Base-by-base conservation (phyloP, 2,888 invertebrate genomes). In the Eupithecia centaureata region DNA sequence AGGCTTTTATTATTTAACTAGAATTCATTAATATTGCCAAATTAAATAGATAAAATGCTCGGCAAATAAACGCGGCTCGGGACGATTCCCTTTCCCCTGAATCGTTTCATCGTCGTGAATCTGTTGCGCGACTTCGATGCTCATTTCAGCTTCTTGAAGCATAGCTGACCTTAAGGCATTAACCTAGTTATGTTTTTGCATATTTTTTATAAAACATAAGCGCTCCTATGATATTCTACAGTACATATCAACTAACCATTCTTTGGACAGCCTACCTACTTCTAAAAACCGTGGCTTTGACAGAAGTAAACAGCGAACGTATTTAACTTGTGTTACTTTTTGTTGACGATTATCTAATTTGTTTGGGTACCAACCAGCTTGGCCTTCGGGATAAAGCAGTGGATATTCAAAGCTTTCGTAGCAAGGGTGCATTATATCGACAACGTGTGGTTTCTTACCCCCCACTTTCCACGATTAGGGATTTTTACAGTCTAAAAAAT, bases 221-320 rank as follows among this genome's bases (percentile, higher is more conserved):
- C 59, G 22, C 25, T 59, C 59, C 25, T 59, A 35, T 8, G 59
- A 35, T 4, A 59, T 18, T 25, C 38, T 35, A n/a, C n/a, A n/a
- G n/a, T n/a, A n/a, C n/a, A n/a, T n/a, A n/a, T n/a, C n/a, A n/a
- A n/a, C n/a, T n/a, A 25, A 35, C 27, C n/a, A n/a, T n/a, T n/a
- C n/a, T n/a, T n/a, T n/a, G n/a, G n/a, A n/a, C n/a, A n/a, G n/a
- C n/a, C n/a, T n/a, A n/a, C n/a, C n/a, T n/a, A n/a, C n/a, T n/a
- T n/a, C n/a, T n/a, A n/a, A n/a, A n/a, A n/a, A n/a, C n/a, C n/a
- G n/a, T n/a, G n/a, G n/a, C n/a, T n/a, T n/a, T n/a, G n/a, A n/a
- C n/a, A n/a, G n/a, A n/a, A 35, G 12, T 25, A 59, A 38, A 59
- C 64, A 64, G 27, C 59, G 22, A 52, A 64, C 64, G 27, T 64